A percentile compares a stretch with the other conserved stretches of the same genome.
Conservation (phyloP, 2,888 invertebrate species). For the Selenia dentaria region DNA sequence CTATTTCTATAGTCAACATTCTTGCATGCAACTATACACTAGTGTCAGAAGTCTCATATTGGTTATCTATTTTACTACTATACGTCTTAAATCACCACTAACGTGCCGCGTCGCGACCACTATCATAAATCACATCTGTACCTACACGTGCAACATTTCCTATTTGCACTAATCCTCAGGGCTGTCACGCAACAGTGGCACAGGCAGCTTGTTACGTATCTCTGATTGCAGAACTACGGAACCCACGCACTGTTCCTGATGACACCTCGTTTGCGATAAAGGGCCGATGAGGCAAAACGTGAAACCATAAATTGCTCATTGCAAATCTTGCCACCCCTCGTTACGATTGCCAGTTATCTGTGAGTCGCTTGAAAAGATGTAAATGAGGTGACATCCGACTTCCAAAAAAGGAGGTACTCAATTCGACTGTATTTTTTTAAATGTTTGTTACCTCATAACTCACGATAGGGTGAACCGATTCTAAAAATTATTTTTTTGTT, state of each 20-base stretch:
- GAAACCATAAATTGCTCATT: constrained; percentile 22
- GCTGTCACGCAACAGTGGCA: constrained; percentile 29
- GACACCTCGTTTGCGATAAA: constrained; percentile 41
- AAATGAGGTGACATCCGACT: constrained; percentile 28
- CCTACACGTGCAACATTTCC: constrained; percentile 25
- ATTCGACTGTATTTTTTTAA: too few species aligned
- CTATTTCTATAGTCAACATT: not conserved
- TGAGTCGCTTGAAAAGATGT: constrained; percentile 28
- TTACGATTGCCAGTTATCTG: constrained; percentile 26
- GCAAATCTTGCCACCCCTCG: constrained; percentile 23
- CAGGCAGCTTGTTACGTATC: constrained; percentile 30
- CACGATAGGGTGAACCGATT: too few species aligned
- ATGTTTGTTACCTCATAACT: too few species aligned
- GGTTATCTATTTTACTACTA: constrained; percentile 16
- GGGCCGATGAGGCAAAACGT: constrained; percentile 11
- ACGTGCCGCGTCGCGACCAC: constrained; percentile 23
- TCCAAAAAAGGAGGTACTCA: too few species aligned
- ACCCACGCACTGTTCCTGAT: constrained; percentile 39
- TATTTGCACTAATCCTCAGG: constrained; percentile 32
- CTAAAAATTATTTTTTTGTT: too few species aligned
- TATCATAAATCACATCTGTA: constrained; percentile 33
- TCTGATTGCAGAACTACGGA: constrained; percentile 33
- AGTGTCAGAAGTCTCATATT: not conserved
- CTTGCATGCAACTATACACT: not conserved
- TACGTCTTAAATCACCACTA: constrained; percentile 21